Conservation (phyloP, 2,888 invertebrate genomes). For the Incurvaria masculella region DNA sequence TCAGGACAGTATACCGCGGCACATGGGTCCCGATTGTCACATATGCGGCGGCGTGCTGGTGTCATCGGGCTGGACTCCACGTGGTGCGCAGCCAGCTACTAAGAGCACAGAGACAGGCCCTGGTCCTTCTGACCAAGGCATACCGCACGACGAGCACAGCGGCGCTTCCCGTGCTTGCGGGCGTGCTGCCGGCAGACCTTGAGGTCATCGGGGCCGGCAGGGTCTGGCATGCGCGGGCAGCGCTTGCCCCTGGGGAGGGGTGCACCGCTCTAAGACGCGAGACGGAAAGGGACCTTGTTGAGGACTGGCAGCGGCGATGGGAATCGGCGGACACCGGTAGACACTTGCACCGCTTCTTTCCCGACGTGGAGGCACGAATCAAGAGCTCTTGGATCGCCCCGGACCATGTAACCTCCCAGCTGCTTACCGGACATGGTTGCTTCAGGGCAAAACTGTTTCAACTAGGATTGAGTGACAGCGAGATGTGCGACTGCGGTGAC, state of each 20-base stretch:
- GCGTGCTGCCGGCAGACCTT: constrained; percentile 6
- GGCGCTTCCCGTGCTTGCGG: constrained; percentile 7
- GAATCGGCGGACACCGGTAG: constrained; percentile 8
- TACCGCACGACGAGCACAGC: constrained; percentile 5
- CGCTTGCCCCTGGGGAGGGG: too few relatives aligned
- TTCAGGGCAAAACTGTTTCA: constrained; percentile 5
- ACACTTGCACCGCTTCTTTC: neutral
- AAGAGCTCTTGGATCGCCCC: constrained; percentile 3
- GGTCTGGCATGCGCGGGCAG: too few relatives aligned
- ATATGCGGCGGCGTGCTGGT: too few relatives aligned
- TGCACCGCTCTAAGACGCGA: too few relatives aligned
- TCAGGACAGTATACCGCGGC: too few relatives aligned
- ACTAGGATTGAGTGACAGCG: constrained; percentile 24
- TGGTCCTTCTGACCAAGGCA: constrained; percentile 6
- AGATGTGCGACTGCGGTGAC: constrained; percentile 21
- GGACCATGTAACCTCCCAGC: constrained; percentile 6
- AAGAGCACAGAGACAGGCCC: neutral
- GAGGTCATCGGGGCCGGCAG: neutral
- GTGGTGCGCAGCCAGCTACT: too few relatives aligned
- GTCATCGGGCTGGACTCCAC: too few relatives aligned
- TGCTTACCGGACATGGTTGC: constrained; percentile 9
- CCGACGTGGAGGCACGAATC: constrained; percentile 1
- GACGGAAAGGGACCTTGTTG: too few relatives aligned
- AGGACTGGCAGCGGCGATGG: constrained; percentile 19
- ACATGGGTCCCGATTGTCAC: too few relatives aligned